These are phyloP conservation scores for Babyrousa celebensis DNA, from an alignment of 2,797 vertebrate species.

Conservation along the genomic window DNA sequence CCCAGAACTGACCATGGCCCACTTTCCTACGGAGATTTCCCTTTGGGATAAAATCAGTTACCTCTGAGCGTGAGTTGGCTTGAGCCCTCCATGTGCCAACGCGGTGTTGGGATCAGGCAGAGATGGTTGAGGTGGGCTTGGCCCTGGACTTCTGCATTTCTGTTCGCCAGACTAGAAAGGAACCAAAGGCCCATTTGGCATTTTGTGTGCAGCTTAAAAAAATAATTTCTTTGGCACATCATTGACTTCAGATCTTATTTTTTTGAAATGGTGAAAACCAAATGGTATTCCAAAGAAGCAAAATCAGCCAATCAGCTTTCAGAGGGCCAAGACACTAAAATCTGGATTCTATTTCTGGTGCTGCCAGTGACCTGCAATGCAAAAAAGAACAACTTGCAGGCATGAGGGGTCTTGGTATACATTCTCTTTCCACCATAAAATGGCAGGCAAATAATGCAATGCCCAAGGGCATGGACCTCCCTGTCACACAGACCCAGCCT, in stretches of 20 bases:
- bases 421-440: background rate
- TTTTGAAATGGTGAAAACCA: slow-evolving; percentile 40
- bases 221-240: background rate
- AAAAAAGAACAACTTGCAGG: background rate
- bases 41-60: background rate
- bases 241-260: slow-evolving; percentile 48
- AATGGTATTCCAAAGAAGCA: slow-evolving; percentile 19
- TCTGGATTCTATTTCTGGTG: background rate
- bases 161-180: background rate
- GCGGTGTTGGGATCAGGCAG: background rate
- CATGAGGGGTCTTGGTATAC: background rate
- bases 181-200: background rate
- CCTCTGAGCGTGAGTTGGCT: background rate
- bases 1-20: background rate
- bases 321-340: background rate
- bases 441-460: background rate
- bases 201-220: background rate
- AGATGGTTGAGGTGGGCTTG: no score
- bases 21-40: background rate
- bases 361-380: background rate
- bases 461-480: background rate
- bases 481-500: background rate
- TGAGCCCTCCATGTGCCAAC: background rate
- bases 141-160: background rate
- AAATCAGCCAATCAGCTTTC: slow-evolving; percentile 39